Evolutionary conservation across 2,797 vertebrate species (phyloP), one percentile per base, ranked within the genome.

Genomic region (Allobates femoralis): DNA sequence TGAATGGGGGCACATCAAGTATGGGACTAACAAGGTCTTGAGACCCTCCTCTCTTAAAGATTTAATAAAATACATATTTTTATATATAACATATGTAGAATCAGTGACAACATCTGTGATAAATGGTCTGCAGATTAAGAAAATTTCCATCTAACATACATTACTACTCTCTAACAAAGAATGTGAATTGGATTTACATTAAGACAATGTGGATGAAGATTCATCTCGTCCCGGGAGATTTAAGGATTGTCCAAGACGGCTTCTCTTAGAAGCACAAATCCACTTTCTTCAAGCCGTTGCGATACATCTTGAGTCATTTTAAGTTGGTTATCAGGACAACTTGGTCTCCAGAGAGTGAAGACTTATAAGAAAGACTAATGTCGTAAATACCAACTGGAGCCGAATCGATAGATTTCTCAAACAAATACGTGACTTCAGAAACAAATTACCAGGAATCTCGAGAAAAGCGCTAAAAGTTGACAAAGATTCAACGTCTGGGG

Each of bases 361-460:
- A 73, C 81, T 60, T 71, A 69, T 58, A 37, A 30, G 32, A 58
- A 23, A 5, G 53, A 83, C 51, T 4, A 83, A 30, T 28, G 32
- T 74, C 51, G 81, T 73, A 83, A 83, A 73, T 41, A 73, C 23
- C n/a, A 53, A 74, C 32, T 18, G 21, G 55, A 60, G 53, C 19
- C 71, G 67, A 71, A 83, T 58, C 67, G 8, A 83, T 83, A 58
- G 53, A 73, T 83, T 73, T 73, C 67, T 67, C 69, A 73, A 34
- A 55, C 64, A 69, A 56, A 71, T 34, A n/a, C 51, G 53, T 83
- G 30, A 34, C 81, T 60, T 56, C 67, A 46, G 80, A 55, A 50
- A 82, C 64, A 55, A 55, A 67, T 55, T 82, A 32, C 50, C 32
- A 19, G 5, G 23, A 82, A 55, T 71, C 80, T 81, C 55, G 16